Evolutionary conservation across 2,888 invertebrate genomes (phyloP).

Genomic region (Drosophila conformis): DNA sequence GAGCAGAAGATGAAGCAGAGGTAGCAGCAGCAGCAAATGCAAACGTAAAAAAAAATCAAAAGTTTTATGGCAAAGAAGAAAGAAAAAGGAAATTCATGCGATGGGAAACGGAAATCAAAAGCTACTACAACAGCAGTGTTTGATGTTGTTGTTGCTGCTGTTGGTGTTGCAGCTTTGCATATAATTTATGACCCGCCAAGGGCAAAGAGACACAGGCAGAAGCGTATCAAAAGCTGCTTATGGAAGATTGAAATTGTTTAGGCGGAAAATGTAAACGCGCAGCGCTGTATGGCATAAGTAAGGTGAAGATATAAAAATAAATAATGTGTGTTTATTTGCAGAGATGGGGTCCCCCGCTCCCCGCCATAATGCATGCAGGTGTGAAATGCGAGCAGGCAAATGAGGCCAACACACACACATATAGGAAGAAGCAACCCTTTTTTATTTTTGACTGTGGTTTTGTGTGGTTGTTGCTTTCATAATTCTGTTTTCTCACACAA

Average conservation of each 20-base stretch:
- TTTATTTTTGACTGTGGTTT: slow-evolving; percentile 57
- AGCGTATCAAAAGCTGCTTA: slow-evolving; percentile 74
- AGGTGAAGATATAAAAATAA: slow-evolving; percentile 55
- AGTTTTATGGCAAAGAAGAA: slow-evolving; percentile 69
- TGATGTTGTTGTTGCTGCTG: slow-evolving; percentile 39
- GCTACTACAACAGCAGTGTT: slow-evolving; percentile 66
- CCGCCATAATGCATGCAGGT: slow-evolving; percentile 49
- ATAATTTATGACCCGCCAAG: slow-evolving; percentile 69
- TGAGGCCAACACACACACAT: slow-evolving; percentile 49
- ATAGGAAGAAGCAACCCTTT: slow-evolving; percentile 58
- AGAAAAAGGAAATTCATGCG: slow-evolving; percentile 76
- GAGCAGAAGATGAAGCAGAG: slow-evolving; percentile 19
- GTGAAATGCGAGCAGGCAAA: slow-evolving; percentile 65
- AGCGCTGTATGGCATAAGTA: slow-evolving; percentile 41
- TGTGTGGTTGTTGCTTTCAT: slow-evolving; percentile 51
- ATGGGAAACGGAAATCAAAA: slow-evolving; percentile 83
- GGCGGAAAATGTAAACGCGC: slow-evolving; percentile 62
- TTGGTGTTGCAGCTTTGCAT: slow-evolving; percentile 68
- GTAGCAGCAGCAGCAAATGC: slow-evolving; percentile 22
- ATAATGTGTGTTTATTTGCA: slow-evolving; percentile 64
- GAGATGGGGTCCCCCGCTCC: slow-evolving; percentile 13
- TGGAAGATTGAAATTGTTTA: slow-evolving; percentile 70
- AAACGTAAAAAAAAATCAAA: slow-evolving; percentile 63
- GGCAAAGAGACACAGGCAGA: slow-evolving; percentile 34
- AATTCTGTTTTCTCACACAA: slow-evolving; percentile 63